Percentiles rank a stretch among this genome's conserved stretches.
Conservation (phyloP, 2,113 vertebrate species). For the Hepsetus odoe region DNA sequence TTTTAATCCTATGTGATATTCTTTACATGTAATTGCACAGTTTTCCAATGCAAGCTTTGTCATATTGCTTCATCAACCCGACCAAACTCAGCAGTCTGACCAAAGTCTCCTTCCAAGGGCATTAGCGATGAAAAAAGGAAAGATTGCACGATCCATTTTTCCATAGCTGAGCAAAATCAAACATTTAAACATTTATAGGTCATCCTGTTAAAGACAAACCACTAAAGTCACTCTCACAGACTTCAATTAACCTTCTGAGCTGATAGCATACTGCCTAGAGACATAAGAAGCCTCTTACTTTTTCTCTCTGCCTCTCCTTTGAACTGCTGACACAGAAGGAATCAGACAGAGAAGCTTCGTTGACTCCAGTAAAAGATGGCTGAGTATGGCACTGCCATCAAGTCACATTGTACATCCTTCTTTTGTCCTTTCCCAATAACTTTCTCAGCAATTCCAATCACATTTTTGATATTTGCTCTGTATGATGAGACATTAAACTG, state of each 20-base stretch:
- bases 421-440: conserved; percentile 71
- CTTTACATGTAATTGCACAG: too few relatives aligned
- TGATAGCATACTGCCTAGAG: conserved; percentile 55
- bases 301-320: conserved; percentile 48
- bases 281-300: conserved; percentile 58
- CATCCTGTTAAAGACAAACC: conserved; percentile 70
- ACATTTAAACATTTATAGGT: conserved; percentile 69
- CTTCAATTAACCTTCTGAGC: conserved; percentile 76
- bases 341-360: conserved; percentile 26
- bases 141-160: conserved; percentile 64
- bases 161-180: conserved; percentile 66
- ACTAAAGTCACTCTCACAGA: conserved; percentile 68
- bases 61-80: conserved; percentile 61
- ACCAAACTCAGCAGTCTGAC: conserved; percentile 52
- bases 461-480: conserved; percentile 85
- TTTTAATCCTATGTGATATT: too few relatives aligned
- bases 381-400: conserved; percentile 41
- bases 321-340: conserved; percentile 53
- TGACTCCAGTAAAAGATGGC: conserved; percentile 65
- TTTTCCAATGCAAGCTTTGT: too few relatives aligned
- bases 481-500: conserved; percentile 76
- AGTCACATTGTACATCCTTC: conserved; percentile 61
- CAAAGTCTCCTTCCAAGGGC: conserved; percentile 63
- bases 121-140: conserved; percentile 53
- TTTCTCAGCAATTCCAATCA: conserved; percentile 79